Conservation (phyloP, 2,113 vertebrate genomes). For the Pipa parva region DNA sequence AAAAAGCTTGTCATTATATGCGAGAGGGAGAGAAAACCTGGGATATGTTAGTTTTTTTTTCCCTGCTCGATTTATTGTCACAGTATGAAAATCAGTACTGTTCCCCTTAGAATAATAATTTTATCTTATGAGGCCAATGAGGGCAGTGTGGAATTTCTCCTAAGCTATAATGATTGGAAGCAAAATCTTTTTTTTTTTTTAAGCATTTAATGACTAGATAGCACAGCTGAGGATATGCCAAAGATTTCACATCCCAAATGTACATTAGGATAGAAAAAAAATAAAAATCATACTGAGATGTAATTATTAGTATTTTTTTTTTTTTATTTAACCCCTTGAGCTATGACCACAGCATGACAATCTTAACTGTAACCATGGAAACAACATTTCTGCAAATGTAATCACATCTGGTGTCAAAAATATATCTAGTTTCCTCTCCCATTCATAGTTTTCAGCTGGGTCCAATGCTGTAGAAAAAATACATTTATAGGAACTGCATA, state of each 20-base stretch:
- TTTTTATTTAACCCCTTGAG: constrained; percentile 7
- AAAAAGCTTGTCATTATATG: constrained; percentile 38
- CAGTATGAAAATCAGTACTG: constrained; percentile 35
- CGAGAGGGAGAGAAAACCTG: constrained; percentile 17
- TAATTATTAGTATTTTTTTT: background rate
- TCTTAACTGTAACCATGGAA: background rate
- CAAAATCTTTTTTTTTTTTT: constrained; percentile 22
- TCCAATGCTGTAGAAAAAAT: background rate
- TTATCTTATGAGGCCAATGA: constrained; percentile 24
- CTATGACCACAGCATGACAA: background rate
- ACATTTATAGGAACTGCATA: no score
- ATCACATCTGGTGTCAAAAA: background rate
- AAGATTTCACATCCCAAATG: constrained; percentile 23
- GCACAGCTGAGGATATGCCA: constrained; percentile 18
- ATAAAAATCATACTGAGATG: background rate
- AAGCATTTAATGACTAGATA: constrained; percentile 35
- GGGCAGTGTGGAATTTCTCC: constrained; percentile 25
- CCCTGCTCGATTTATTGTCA: constrained; percentile 36
- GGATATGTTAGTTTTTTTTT: constrained; percentile 1
- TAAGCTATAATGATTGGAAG: constrained; percentile 27
- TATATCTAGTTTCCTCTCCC: background rate
- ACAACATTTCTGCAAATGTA: background rate
- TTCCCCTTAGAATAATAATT: constrained; percentile 27
- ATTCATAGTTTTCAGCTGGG: background rate
- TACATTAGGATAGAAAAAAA: constrained; percentile 18